These are phyloP conservation scores for Apotomis betuletana DNA, from an alignment of 2,888 invertebrate genomes.

Conservation along the genomic window DNA sequence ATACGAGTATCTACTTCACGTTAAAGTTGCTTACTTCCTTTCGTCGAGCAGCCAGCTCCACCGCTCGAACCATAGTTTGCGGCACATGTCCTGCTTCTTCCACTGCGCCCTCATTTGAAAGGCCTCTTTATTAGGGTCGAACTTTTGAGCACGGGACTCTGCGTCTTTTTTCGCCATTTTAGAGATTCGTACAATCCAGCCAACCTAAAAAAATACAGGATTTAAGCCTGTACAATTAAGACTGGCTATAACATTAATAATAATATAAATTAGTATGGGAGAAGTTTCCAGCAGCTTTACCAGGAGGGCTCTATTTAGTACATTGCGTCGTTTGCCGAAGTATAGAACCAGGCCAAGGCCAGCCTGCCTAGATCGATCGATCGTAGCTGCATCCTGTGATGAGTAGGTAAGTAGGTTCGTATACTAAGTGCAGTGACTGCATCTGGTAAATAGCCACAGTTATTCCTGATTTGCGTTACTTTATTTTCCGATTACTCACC, in stretches of 20 bases:
- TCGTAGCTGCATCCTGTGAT: not conserved
- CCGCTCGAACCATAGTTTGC: constrained; percentile 69
- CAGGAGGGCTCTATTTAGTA: not conserved
- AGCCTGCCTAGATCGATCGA: not conserved
- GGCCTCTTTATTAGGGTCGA: constrained; percentile 73
- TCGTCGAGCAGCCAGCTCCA: constrained; percentile 79
- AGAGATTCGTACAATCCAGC: constrained; percentile 12
- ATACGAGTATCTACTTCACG: not conserved
- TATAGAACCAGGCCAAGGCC: not conserved
- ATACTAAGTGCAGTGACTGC: constrained; percentile 2
- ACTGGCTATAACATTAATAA: not conserved
- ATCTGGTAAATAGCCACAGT: not conserved
- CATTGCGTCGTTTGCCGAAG: not conserved
- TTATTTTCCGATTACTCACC: too few species aligned
- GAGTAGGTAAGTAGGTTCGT: not conserved
- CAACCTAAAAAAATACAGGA: too few species aligned
- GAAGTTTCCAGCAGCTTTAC: not conserved
- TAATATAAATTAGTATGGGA: not conserved
- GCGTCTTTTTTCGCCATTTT: constrained; percentile 55
- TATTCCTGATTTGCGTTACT: not conserved
- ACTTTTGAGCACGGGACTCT: constrained; percentile 50
- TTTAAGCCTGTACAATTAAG: too few species aligned
- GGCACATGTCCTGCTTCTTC: constrained; percentile 73
- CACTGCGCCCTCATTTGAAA: constrained; percentile 78
- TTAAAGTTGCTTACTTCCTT: constrained; percentile 56